These are phyloP conservation scores for Cephalopholis sonnerati DNA, from an alignment of 2,113 vertebrate genomes.

Conservation along the genomic window DNA sequence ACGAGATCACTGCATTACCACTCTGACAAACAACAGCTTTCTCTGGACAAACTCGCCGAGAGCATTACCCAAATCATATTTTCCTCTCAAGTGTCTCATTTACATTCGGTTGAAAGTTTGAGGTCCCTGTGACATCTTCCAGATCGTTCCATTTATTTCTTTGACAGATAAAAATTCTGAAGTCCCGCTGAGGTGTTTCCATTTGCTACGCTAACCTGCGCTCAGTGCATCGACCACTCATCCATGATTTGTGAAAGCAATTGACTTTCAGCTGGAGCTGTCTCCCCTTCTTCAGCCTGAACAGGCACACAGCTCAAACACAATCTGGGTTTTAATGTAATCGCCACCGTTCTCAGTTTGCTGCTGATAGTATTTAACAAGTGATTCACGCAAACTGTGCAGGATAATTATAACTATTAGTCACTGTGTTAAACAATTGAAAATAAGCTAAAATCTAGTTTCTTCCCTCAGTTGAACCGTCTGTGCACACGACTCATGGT, in stretches of 20 bases:
- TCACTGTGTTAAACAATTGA: not conserved
- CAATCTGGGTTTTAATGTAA: not conserved
- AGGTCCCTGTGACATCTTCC: constrained; percentile 32
- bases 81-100: constrained; percentile 34
- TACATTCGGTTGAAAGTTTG: constrained; percentile 32
- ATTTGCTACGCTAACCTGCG: constrained; percentile 57
- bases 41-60: constrained; percentile 20
- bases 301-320: not conserved
- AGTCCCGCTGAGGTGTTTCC: constrained; percentile 51
- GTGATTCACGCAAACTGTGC: not conserved
- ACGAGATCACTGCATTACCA: constrained; percentile 13
- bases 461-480: not conserved
- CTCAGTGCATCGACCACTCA: constrained; percentile 42
- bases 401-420: not conserved
- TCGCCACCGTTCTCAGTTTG: not conserved
- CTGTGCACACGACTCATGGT: not conserved
- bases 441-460: not conserved
- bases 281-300: constrained; percentile 19
- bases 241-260: constrained; percentile 55
- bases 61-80: constrained; percentile 33
- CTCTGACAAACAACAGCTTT: constrained; percentile 17
- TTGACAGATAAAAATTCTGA: constrained; percentile 54
- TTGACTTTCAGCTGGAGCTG: constrained; percentile 45
- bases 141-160: constrained; percentile 49
- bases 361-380: not conserved